These are phyloP conservation scores for Sisor rabdophorus DNA, from an alignment of 2,113 vertebrate species.

Conservation along the genomic window DNA sequence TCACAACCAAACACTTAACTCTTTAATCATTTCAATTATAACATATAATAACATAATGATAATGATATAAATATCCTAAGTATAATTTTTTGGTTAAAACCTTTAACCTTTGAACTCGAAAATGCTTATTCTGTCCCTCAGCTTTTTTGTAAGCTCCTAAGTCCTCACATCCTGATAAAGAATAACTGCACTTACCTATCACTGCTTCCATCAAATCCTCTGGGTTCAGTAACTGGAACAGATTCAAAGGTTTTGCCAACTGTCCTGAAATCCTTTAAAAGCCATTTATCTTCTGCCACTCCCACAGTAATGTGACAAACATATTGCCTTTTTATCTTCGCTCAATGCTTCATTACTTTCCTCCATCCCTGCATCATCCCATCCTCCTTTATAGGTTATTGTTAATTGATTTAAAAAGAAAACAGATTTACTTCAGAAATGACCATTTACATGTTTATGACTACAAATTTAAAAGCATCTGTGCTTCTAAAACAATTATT, in stretches of 20 bases:
- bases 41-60: no score
- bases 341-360: constrained; percentile 20
- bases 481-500: constrained; percentile 13
- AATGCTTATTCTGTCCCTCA: neutral
- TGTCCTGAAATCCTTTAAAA: constrained; percentile 31
- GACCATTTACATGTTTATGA: neutral
- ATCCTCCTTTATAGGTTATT: neutral
- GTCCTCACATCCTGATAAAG: constrained; percentile 13
- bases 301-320: constrained; percentile 21
- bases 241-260: constrained; percentile 28
- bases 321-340: constrained; percentile 22
- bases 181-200: constrained; percentile 33
- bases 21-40: no score
- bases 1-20: no score
- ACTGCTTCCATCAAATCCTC: constrained; percentile 24
- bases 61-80: neutral
- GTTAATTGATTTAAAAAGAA: neutral
- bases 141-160: neutral
- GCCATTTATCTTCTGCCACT: constrained; percentile 34
- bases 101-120: neutral
- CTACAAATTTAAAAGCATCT: constrained; percentile 9
- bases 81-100: neutral
- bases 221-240: constrained; percentile 1
- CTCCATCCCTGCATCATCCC: neutral
- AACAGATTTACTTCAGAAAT: neutral